phyloP scores from a whole-genome alignment of 2,113 vertebrate species.

The Ariopsis seemanni region DNA sequence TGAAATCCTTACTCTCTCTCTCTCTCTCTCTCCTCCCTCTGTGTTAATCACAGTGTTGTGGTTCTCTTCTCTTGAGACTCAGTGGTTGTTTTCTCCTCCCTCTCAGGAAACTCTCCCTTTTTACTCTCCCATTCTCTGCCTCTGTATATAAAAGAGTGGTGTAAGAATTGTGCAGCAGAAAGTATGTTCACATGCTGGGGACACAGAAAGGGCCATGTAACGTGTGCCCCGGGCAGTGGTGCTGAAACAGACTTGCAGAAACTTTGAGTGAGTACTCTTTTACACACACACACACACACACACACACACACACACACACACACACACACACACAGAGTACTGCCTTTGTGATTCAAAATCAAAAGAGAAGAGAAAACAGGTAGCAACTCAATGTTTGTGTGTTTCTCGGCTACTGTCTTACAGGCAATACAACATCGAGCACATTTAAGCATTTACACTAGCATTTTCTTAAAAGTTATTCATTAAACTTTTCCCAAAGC shows the following conservation, averaged over 20 bases:
- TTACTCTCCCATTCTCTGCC: constrained; percentile 44
- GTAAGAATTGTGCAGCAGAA: constrained; percentile 56
- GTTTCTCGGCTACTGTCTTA: not conserved
- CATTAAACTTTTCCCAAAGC: not conserved
- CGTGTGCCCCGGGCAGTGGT: constrained; percentile 25
- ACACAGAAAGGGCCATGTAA: constrained; percentile 49
- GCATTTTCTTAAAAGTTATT: not conserved
- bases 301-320: constrained; percentile 15
- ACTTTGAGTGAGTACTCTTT: constrained; percentile 53
- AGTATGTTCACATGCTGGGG: constrained; percentile 47
- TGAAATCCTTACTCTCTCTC: constrained; percentile 40
- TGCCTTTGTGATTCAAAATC: not conserved
- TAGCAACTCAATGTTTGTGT: not conserved
- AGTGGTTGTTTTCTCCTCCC: constrained; percentile 63
- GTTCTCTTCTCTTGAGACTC: constrained; percentile 53
- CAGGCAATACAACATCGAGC: not conserved
- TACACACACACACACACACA: constrained; percentile 17
- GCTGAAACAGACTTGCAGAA: constrained; percentile 32
- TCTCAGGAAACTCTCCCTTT: constrained; percentile 54
- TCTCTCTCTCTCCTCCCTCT: constrained; percentile 39
- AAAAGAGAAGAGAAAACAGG: not conserved
- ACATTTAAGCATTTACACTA: not conserved
- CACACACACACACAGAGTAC: not conserved
- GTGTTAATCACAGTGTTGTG: constrained; percentile 70
- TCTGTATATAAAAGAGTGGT: constrained; percentile 65